Evolutionary conservation across 1,140 invertebrate species (phyloP), one percentile per base, ranked within the genome.

Genomic region (roundworm (Caenorhabditis elegans)): DNA sequence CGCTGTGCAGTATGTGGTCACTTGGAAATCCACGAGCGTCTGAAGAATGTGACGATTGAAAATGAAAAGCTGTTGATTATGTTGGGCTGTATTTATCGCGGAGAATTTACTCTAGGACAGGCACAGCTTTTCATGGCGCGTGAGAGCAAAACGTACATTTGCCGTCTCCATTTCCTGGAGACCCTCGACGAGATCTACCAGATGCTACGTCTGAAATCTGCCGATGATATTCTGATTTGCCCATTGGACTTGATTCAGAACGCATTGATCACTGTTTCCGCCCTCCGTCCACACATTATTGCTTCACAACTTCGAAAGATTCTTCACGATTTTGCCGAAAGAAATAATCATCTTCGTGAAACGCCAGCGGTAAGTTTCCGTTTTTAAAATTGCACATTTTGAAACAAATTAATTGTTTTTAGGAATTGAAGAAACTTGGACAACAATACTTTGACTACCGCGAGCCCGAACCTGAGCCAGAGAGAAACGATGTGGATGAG

Each of bases 31-130:
- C 34, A 70, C 19, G 60, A 70, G 3, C 31, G 4, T 39, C 26
- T 70, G n/a, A 70, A 70, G 26, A 70, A 70, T 13, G 60, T 70
- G 24, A 70, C 60, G 8, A 70, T 70, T 19, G 60, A 70, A 5
- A 70, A 70, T n/a, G 60, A 70, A 34, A 70, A 70, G n/a, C 34
- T 70, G 6, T 34, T 70, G 11, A 36, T 70, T 13, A 70, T 70
- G 34, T n/a, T 70, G 8, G 60, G 60, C 36, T 70, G 60, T 34
- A 22, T 70, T 15, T 70, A 39, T 26, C 60, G 34, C 3, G 10
- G 19, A 10, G 34, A 70, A 22, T 11, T 70, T 3, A 39, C n/a
- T 1, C 2, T 70, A 3, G 5, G 3, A 3, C 5, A 22, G 11
- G 60, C 60, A 6, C 60, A 39, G 10, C n/a, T 19, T 4, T 70